Evolutionary conservation across 2,113 vertebrate genomes (phyloP).

Genomic region (Apodemus sylvaticus): DNA sequence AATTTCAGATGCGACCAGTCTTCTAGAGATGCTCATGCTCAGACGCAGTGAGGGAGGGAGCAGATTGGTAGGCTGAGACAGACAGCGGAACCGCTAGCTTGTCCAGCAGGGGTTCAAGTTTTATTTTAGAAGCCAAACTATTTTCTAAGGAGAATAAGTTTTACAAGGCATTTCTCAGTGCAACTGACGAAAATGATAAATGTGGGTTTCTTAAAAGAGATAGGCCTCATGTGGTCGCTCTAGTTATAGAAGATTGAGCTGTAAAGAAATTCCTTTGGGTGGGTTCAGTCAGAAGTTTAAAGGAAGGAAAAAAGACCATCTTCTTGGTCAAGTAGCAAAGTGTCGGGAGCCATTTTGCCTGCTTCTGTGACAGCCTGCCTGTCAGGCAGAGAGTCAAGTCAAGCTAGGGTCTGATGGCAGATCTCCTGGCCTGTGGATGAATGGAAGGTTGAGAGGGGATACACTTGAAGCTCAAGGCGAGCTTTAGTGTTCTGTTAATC

Average conservation of each 20-base stretch:
- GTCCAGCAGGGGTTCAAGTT: neutral
- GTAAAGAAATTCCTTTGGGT: neutral
- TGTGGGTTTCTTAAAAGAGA: neutral
- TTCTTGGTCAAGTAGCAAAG: neutral
- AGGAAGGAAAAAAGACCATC: neutral
- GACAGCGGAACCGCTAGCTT: neutral
- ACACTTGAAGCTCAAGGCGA: too few species aligned
- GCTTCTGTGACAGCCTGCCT: too few species aligned
- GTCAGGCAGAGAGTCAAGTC: too few species aligned
- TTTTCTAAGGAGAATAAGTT: slow-evolving; percentile 4
- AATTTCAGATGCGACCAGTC: neutral
- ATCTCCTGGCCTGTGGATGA: too few species aligned
- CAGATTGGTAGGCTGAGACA: neutral
- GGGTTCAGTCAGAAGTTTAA: neutral
- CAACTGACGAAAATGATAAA: neutral
- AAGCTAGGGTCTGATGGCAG: too few species aligned
- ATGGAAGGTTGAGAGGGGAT: too few species aligned
- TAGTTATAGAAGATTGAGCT: neutral
- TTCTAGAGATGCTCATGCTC: accelerated
- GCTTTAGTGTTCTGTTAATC: too few species aligned
- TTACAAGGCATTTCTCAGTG: neutral
- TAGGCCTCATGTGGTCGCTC: neutral
- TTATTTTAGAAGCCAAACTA: neutral
- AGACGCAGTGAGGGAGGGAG: neutral
- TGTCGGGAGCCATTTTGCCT: too few species aligned